Evolutionary conservation across 2,797 vertebrate genomes (phyloP).

Genomic region (Gastrophryne carolinensis): DNA sequence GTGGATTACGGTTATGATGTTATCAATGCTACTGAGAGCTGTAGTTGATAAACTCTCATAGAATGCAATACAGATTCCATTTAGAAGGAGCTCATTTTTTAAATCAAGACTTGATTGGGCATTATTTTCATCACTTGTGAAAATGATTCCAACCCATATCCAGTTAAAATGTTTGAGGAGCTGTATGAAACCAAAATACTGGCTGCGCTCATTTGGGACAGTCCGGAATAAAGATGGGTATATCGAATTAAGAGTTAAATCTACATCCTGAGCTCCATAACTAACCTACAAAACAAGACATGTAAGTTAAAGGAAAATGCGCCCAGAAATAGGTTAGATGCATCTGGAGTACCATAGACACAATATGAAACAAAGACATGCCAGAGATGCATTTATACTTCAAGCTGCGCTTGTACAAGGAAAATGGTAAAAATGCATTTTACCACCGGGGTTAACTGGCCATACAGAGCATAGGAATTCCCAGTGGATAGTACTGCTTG

Average conservation of each 20-base stretch:
- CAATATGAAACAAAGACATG: no score
- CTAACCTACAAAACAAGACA: constrained; percentile 22
- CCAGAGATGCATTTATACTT: no score
- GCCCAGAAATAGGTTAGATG: no score
- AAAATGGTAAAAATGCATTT: no score
- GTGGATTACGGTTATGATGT: background rate
- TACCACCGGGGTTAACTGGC: no score
- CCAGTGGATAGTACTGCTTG: no score
- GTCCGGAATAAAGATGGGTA: constrained; percentile 38
- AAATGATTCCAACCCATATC: constrained; percentile 41
- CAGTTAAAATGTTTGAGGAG: constrained; percentile 30
- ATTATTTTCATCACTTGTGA: constrained; percentile 27
- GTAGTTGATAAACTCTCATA: background rate
- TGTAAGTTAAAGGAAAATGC: background rate
- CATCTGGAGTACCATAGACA: no score
- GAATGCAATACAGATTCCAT: constrained; percentile 27
- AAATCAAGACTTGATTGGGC: background rate
- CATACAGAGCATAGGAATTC: no score
- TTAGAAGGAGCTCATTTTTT: constrained; percentile 17
- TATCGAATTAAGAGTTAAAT: constrained; percentile 2
- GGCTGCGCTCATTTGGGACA: constrained; percentile 13
- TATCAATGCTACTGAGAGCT: rapidly evolving
- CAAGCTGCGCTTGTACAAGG: no score
- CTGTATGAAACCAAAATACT: constrained; percentile 33
- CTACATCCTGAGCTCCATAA: constrained; percentile 39